A percentile compares a stretch with the other conserved stretches of the same genome.
These are phyloP conservation scores for Odocoileus hemionus DNA, from an alignment of 2,113 vertebrate species.

Conservation along the genomic window DNA sequence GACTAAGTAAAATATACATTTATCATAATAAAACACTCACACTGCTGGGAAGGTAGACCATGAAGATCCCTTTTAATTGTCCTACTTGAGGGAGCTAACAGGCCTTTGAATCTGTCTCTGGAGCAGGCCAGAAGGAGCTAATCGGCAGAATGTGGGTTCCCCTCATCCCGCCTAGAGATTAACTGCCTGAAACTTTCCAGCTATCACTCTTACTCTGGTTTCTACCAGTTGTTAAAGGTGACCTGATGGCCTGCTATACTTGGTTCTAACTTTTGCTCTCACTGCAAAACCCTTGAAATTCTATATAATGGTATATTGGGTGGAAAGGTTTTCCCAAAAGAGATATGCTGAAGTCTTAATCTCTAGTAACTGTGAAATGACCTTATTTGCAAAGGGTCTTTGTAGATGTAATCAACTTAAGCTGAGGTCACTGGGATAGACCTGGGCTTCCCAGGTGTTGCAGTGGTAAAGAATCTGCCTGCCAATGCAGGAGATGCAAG, in stretches of 20 bases:
- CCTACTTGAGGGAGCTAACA: not conserved
- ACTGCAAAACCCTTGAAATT: not conserved
- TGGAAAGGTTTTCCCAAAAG: not conserved
- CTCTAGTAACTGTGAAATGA: not conserved
- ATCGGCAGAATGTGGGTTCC: not conserved
- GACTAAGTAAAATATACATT: not conserved
- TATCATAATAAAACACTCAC: not conserved
- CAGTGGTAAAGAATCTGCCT: not conserved
- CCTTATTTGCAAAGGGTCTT: not conserved
- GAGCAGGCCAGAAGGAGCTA: not conserved
- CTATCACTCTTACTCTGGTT: not conserved
- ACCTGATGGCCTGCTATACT: not conserved
- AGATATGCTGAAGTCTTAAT: not conserved
- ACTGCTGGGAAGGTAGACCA: not conserved
- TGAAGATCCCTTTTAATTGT: not conserved
- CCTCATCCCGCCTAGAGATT: not conserved
- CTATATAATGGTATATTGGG: not conserved
- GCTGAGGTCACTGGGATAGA: not conserved
- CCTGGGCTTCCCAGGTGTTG: not conserved
- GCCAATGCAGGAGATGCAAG: not conserved
- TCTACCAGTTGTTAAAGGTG: not conserved
- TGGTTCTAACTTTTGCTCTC: not conserved
- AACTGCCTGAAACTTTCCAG: not conserved
- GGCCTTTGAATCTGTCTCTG: not conserved
- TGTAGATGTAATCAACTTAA: not conserved